These are phyloP conservation scores for Pocillopora damicornis DNA, from an alignment of 64 coral and sea anemone genomes.

Conservation along the genomic window DNA sequence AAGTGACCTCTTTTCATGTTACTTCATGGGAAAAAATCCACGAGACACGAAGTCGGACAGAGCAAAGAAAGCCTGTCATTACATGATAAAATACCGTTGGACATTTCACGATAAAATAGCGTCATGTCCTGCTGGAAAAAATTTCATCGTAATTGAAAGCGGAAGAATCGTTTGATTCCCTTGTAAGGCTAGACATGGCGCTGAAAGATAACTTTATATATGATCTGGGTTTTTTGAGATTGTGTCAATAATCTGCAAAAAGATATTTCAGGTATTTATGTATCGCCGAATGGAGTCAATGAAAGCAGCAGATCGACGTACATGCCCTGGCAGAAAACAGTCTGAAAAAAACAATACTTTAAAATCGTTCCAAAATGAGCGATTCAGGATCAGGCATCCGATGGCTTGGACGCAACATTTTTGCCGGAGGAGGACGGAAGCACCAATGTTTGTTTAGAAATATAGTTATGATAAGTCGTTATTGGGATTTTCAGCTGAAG, in stretches of 20 bases:
- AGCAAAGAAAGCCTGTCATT: not conserved
- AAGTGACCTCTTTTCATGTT: not conserved
- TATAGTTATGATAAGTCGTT: not conserved
- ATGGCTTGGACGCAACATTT: not conserved
- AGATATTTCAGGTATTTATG: constrained; percentile 5
- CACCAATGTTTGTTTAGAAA: not conserved
- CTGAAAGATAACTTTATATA: not conserved
- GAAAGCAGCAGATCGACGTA: not conserved
- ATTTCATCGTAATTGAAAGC: too few relatives aligned
- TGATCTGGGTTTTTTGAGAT: not conserved
- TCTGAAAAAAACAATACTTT: not conserved
- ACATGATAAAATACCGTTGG: constrained; percentile 14
- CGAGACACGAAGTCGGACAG: not conserved
- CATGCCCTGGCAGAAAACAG: not conserved
- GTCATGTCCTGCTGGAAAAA: not conserved
- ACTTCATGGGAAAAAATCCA: not conserved
- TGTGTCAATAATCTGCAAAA: not conserved
- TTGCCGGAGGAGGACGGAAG: not conserved
- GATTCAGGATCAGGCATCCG: not conserved
- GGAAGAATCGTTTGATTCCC: constrained; percentile 3
- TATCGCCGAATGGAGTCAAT: not conserved
- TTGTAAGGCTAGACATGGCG: too few relatives aligned
- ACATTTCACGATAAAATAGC: constrained; percentile 10
- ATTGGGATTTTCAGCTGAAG: too few relatives aligned
- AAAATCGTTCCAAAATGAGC: not conserved